These are phyloP conservation scores for Dicyrtomina minuta DNA, from an alignment of 2,888 invertebrate genomes.

Conservation along the genomic window DNA sequence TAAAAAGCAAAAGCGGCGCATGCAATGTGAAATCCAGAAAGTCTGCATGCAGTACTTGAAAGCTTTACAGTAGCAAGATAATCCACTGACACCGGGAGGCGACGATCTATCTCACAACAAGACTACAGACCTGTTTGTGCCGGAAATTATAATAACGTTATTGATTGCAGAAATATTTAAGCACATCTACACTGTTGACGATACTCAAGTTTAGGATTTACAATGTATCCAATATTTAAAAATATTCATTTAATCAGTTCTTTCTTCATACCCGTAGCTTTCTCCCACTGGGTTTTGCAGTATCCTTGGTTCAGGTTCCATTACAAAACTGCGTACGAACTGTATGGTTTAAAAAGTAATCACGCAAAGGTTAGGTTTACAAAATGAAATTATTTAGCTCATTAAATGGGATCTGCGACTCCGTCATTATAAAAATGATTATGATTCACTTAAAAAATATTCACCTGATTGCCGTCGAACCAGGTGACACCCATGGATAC, in stretches of 20 bases:
- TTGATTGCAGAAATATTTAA: not conserved
- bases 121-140: not conserved
- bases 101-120: not conserved
- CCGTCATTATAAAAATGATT: too few species aligned
- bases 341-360: slow-evolving; percentile 25
- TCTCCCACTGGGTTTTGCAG: slow-evolving; percentile 40
- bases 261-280: slow-evolving; percentile 53
- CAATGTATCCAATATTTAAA: not conserved
- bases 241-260: not conserved
- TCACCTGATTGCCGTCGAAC: slow-evolving; percentile 51
- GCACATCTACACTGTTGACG: not conserved
- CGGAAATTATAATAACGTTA: not conserved
- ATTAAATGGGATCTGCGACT: too few species aligned
- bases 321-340: slow-evolving; percentile 28
- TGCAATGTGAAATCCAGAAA: too few species aligned
- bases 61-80: too few species aligned
- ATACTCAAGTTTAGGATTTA: not conserved
- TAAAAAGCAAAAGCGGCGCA: too few species aligned
- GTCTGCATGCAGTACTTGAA: too few species aligned
- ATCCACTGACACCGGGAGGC: too few species aligned
- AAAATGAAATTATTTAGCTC: slow-evolving; percentile 27
- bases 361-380: slow-evolving; percentile 54
- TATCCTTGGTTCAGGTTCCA: slow-evolving; percentile 45
- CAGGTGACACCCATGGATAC: slow-evolving; percentile 65
- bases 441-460: too few species aligned